A percentile compares a stretch with the other conserved stretches of the same genome.
Evolutionary conservation across 1,140 invertebrate genomes (phyloP).

Genomic region (Nasonia giraulti): DNA sequence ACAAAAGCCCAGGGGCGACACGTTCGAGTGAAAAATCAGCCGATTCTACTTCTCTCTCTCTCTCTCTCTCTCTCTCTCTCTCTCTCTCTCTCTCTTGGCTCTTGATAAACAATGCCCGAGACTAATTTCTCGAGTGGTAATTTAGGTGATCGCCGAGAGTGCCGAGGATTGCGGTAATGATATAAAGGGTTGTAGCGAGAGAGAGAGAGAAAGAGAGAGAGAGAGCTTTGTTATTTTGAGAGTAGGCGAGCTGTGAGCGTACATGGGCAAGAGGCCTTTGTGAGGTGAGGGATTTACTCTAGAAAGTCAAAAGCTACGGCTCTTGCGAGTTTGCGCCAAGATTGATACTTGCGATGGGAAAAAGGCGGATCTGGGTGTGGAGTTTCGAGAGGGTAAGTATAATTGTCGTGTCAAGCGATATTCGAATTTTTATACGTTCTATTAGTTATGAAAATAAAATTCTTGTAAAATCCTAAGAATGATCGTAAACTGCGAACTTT

Average conservation of each 20-base stretch:
- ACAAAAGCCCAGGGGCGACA: slow-evolving; percentile 31
- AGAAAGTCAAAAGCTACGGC: slow-evolving; percentile 28
- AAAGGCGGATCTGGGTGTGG: too few relatives aligned
- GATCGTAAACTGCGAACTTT: too few relatives aligned
- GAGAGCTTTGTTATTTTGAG: slow-evolving; percentile 14
- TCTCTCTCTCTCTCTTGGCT: not conserved
- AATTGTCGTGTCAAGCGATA: not conserved
- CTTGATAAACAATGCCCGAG: slow-evolving; percentile 13
- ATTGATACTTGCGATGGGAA: not conserved
- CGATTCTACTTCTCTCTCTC: not conserved
- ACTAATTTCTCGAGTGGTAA: slow-evolving; percentile 40
- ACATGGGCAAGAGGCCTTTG: slow-evolving; percentile 9
- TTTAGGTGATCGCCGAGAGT: slow-evolving; percentile 18
- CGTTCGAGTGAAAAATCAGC: slow-evolving; percentile 16
- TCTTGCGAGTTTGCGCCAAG: not conserved
- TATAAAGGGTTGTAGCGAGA: not conserved
- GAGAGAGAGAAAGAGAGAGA: not conserved
- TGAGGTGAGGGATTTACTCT: not conserved
- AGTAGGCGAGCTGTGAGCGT: not conserved
- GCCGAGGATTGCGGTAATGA: not conserved
- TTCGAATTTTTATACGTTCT: not conserved
- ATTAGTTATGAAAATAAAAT: too few relatives aligned
- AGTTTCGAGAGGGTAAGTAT: too few relatives aligned
- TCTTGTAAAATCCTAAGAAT: too few relatives aligned
- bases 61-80: not conserved